Base-by-base conservation (phyloP, 1,140 invertebrate species). In the Drosophila teissieri region DNA sequence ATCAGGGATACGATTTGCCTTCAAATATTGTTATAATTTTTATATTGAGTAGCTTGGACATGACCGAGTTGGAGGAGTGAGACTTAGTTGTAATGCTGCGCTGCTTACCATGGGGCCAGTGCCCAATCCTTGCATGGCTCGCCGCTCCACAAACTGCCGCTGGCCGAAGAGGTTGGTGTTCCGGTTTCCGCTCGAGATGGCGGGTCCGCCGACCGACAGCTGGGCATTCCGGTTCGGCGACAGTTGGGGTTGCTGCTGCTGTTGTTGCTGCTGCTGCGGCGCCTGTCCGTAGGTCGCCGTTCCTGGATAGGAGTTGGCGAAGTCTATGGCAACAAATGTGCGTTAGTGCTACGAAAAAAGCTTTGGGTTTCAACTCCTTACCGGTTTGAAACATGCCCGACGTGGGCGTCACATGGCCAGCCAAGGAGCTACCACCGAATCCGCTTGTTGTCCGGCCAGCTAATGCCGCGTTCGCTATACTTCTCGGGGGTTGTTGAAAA, bases 401-500 rank as follows among this genome's bases (percentile, higher is more conserved):
- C 61, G 94, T 95, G 73, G 95, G 95, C 70, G 95, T 95, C 91
- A 95, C 95, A 95, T 95, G 95, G 91, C 95, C 95, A 83, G 94
- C 94, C 78, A 94, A 91, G 64, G 94, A 94, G 91, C 93, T 94
- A 90, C 92, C 93, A 82, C 93, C 93, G 82, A 94, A 94, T 69
- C 94, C 93, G 74, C 95, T 94, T 93, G 94, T 94, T 90, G 88
- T 91, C 67, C 94, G 93, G 55, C 94, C 93, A 78, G 94, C 94
- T 85, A 95, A 93, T 78, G 95, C 94, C 89, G 95, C 93, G 91
- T 94, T 95, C 92, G 94, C 94, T 93, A 95, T 94, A 94, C 94
- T 95, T 94, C 95, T 94, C 93, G 95, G 95, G 80, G 95, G 95
- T 93, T 96, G 95, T 93, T 96, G 95, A 93, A 96, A 96, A 94